These are phyloP conservation scores for Pelecanoides urinatrix DNA, from an alignment of 2,113 vertebrate genomes.

Conservation along the genomic window DNA sequence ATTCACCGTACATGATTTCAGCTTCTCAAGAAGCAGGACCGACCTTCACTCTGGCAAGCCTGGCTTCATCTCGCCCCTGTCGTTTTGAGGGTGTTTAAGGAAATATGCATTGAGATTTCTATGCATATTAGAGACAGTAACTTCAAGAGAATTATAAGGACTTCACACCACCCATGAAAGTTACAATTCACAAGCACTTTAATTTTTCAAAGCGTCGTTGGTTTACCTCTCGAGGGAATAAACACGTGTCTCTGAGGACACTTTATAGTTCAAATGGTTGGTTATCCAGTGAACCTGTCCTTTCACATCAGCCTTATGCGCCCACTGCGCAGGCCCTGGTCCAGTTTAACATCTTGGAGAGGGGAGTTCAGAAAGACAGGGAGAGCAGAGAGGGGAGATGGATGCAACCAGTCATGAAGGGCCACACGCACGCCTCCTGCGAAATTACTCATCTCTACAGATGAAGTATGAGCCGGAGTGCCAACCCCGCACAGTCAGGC, in stretches of 20 bases:
- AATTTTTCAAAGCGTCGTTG: not conserved
- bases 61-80: not conserved
- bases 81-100: not conserved
- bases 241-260: not conserved
- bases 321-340: not conserved
- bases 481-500: not conserved
- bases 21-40: not conserved
- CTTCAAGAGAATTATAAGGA: not conserved
- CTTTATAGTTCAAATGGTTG: not conserved
- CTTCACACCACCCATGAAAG: conserved; percentile 7
- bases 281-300: not conserved
- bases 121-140: not conserved
- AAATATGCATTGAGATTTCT: not conserved
- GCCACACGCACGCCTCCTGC: accelerated
- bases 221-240: not conserved
- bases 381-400: not conserved
- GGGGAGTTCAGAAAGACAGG: not conserved
- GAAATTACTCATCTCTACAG: not conserved
- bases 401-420: not conserved
- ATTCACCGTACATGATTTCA: not conserved
- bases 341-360: not conserved
- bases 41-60: not conserved
- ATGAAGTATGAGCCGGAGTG: not conserved
- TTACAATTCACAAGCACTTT: not conserved
- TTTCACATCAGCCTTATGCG: not conserved